These are phyloP conservation scores for Eulithis testata DNA, from an alignment of 2,888 invertebrate species.

Conservation along the genomic window DNA sequence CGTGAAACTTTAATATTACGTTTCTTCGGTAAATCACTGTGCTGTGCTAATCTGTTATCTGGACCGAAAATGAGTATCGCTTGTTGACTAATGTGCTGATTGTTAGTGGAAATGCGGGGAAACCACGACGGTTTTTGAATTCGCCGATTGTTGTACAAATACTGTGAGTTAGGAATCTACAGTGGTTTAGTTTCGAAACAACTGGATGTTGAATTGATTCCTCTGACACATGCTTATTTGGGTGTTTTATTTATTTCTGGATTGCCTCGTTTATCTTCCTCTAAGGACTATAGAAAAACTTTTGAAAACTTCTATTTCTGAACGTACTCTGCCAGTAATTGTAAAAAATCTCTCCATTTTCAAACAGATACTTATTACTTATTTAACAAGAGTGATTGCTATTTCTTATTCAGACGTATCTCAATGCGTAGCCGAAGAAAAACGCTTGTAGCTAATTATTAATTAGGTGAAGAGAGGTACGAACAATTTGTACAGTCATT, in stretches of 20 bases:
- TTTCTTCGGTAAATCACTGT: conserved; percentile 61
- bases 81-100: conserved; percentile 52
- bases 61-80: conserved; percentile 51
- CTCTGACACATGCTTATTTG: background rate
- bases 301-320: background rate
- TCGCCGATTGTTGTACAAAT: conserved; percentile 45
- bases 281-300: background rate
- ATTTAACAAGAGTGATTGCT: conserved; percentile 34
- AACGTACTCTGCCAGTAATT: background rate
- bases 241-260: background rate
- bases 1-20: conserved; percentile 68
- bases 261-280: background rate
- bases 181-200: conserved; percentile 16
- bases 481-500: conserved; percentile 49
- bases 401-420: conserved; percentile 43
- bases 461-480: conserved; percentile 51
- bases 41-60: conserved; percentile 60
- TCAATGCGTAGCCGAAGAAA: conserved; percentile 38
- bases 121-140: conserved; percentile 49
- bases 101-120: conserved; percentile 47
- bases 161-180: conserved; percentile 50
- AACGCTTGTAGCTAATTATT: conserved; percentile 47
- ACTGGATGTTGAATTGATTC: no score
- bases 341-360: background rate
- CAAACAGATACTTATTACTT: conserved; percentile 14